A percentile compares a stretch with the other conserved stretches of the same genome.
These are phyloP conservation scores for Pediacus dermestoides DNA, from an alignment of 2,888 invertebrate species.

Conservation along the genomic window DNA sequence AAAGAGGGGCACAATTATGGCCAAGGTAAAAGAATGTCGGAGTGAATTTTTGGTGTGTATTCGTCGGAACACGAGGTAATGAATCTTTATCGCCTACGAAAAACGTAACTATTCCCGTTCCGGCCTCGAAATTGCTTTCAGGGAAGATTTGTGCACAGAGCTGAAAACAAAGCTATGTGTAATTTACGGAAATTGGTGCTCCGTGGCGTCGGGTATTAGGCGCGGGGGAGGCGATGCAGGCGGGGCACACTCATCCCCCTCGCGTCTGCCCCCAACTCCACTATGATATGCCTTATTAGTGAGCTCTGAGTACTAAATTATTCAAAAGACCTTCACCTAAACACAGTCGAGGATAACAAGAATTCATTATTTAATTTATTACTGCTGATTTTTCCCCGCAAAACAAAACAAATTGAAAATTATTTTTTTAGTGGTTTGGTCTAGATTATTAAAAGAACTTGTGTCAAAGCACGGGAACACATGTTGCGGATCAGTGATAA, in stretches of 20 bases:
- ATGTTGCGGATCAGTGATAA: too few relatives aligned
- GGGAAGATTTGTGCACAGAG: constrained; percentile 53
- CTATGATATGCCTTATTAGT: constrained; percentile 43
- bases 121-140: constrained; percentile 51
- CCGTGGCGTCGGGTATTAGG: constrained; percentile 36
- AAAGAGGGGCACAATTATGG: constrained; percentile 29
- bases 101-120: constrained; percentile 49
- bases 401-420: too few relatives aligned
- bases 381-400: constrained; percentile 20
- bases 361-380: constrained; percentile 32
- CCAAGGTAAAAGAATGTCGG: constrained; percentile 35
- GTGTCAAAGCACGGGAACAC: too few relatives aligned
- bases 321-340: constrained; percentile 30
- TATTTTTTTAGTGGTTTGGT: too few relatives aligned
- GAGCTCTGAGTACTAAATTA: constrained; percentile 35
- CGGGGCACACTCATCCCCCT: constrained; percentile 14
- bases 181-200: constrained; percentile 54
- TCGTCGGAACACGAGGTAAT: constrained; percentile 45
- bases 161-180: constrained; percentile 55
- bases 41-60: constrained; percentile 42
- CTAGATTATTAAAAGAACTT: too few relatives aligned
- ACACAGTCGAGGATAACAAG: constrained; percentile 27
- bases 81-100: constrained; percentile 53
- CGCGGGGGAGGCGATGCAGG: constrained; percentile 11
- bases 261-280: constrained; percentile 21